Evolutionary conservation across 1,140 invertebrate genomes (phyloP).

Genomic region (Eulimnadia texana): DNA sequence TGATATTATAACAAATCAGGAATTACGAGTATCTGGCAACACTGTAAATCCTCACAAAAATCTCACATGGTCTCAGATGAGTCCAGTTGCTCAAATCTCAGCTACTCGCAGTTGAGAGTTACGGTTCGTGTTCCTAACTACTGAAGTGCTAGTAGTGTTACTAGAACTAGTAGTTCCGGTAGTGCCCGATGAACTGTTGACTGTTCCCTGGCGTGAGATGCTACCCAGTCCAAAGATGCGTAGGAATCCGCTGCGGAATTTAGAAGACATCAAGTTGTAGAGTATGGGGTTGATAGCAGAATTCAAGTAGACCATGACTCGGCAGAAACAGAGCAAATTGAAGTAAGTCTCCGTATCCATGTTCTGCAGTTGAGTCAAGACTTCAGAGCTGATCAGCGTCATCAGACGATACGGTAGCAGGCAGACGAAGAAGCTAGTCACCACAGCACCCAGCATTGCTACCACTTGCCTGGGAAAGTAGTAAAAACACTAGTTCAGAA

Average conservation of each 20-base stretch:
- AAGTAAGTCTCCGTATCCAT: constrained; percentile 45
- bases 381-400: constrained; percentile 47
- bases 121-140: not conserved
- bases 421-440: constrained; percentile 71
- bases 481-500: not conserved
- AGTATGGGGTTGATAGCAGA: constrained; percentile 53
- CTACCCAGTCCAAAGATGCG: constrained; percentile 41
- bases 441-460: constrained; percentile 63
- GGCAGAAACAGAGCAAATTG: constrained; percentile 60
- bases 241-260: constrained; percentile 60
- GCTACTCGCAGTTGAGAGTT: not conserved
- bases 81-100: not conserved
- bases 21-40: too few species aligned
- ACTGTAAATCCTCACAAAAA: too few species aligned
- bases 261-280: constrained; percentile 44
- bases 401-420: constrained; percentile 67
- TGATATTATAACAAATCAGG: too few species aligned
- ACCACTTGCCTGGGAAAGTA: constrained; percentile 29
- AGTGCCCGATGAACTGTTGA: constrained; percentile 12
- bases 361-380: not conserved
- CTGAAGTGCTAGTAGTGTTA: not conserved
- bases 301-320: constrained; percentile 74
- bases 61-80: not conserved
- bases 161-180: constrained; percentile 1
- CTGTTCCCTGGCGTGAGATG: constrained; percentile 12